A percentile compares a stretch with the other conserved stretches of the same genome.
phyloP scores from a whole-genome alignment of 2,113 vertebrate genomes.

The Notothenia coriiceps region DNA sequence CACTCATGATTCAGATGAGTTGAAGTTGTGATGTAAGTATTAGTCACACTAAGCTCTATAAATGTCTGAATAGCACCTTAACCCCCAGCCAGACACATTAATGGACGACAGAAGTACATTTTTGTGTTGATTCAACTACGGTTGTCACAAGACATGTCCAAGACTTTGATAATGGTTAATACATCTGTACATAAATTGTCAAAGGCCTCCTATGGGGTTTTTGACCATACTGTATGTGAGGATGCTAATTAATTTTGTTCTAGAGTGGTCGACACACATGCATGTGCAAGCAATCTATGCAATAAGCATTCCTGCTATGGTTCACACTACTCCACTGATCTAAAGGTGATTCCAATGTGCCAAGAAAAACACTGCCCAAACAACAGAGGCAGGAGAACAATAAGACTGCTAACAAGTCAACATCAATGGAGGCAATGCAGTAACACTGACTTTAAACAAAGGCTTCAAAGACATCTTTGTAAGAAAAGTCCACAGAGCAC shows the following conservation, averaged over 20 bases:
- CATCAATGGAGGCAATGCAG: background rate
- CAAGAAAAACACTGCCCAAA: no score
- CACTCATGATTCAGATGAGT: background rate
- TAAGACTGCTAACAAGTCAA: background rate
- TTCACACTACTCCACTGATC: background rate
- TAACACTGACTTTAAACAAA: background rate
- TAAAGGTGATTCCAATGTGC: no score
- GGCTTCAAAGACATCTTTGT: no score
- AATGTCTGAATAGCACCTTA: background rate
- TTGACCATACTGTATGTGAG: background rate
- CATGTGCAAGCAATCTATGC: no score
- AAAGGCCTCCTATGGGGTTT: background rate
- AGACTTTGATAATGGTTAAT: background rate
- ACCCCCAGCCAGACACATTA: background rate
- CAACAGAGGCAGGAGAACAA: background rate
- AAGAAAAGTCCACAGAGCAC: no score
- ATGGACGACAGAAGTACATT: background rate
- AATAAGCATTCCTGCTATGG: background rate
- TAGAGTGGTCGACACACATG: background rate
- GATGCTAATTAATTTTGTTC: background rate
- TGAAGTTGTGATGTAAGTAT: background rate
- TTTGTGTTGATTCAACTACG: no score
- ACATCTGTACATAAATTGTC: background rate
- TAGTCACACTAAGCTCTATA: background rate
- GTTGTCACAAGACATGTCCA: background rate